Base-by-base conservation (phyloP, 2,797 vertebrate genomes). In the Poecilia velifera region DNA sequence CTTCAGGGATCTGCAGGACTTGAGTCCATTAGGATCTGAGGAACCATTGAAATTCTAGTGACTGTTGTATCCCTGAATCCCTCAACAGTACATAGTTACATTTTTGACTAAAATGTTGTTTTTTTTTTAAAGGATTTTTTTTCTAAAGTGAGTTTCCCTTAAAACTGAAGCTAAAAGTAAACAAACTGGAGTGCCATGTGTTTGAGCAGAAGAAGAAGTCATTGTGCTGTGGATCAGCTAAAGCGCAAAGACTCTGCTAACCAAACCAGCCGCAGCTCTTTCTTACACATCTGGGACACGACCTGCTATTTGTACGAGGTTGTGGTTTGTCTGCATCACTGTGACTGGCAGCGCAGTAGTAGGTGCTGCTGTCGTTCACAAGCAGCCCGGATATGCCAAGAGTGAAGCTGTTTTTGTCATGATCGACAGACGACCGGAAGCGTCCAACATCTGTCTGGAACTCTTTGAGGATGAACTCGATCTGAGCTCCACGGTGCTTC, bases 331-430 rank as follows among this genome's bases (percentile, higher is more conserved):
- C 39, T 84, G 81, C 77, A 64, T 81, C 92, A 93, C 91, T 90
- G 95, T 95, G 95, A 74, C 88, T 91, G 28, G 94, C 94, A 64
- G 85, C 93, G 0, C 95, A 95, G 87, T 88, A 95, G 85, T 95
- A 96, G 45, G 43, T 89, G 73, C 88, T 83, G 57, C 86, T 92
- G 87, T 95, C 92, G 22, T 82, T 72, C 0, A 74, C 2, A 0
- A 62, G 1, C 59, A 94, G 51, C 7, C 79, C 68, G n/a, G 49
- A 80, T 0, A 94, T 85, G 9, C 77, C 46, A 36, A 95, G 92
- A 55, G 82, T 72, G 83, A 95, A 96, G 31, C 3, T 76, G 84
- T 94, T 95, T 0, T 78, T 77, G 0, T 66, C 0, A 3, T 80
- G 0, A 0, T 76, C n/a, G 0, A 93, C 16, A 3, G 10, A 76